Base-by-base conservation (phyloP, 2,888 invertebrate genomes). In the Limenitis camilla region DNA sequence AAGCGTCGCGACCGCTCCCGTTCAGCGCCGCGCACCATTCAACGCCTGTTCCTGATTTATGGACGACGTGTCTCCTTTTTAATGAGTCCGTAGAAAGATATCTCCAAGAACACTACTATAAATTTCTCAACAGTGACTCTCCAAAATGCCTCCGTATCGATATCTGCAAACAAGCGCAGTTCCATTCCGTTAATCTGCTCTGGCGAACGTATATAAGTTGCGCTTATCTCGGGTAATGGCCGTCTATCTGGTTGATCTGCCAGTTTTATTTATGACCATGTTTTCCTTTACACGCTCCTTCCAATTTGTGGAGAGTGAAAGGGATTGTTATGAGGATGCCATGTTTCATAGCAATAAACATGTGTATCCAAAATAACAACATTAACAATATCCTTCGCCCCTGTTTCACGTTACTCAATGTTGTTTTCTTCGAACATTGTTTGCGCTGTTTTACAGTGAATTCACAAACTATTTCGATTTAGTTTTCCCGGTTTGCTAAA, bases 301-400 rank as follows among this genome's bases (percentile, higher is more conserved):
- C 83, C 86, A 84, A 86, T 86, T 87, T 87, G 85, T 81, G 83
- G 82, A 84, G 84, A 86, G 85, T 85, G 85, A 86, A 87, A 85
- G 81, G 81, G 81, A 86, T 84, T 86, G 84, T 85, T 85, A 86
- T 83, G 81, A 81, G 78, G 72, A 78, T 82, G 82, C 84, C 82
- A 85, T 84, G 82, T 83, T 85, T 85, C 82, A 81, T 84, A 79
- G 78, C 78, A 83, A 84, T 86, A 85, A 85, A 85, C 84, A 83
- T 82, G 81, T 84, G 80, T 84, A 84, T 81, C 79, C 79, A 80
- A 82, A 83, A 82, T 81, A 83, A 82, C 78, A 78, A 78, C 78
- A 80, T 80, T 80, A 81, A 79, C 78, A 78, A 75, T 80, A 78
- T 80, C 74, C 76, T 72, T 72, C 71, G 64, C 65, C 63, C 68